Conservation (phyloP, 1,140 invertebrate species). For the Polypedilum pembai region DNA sequence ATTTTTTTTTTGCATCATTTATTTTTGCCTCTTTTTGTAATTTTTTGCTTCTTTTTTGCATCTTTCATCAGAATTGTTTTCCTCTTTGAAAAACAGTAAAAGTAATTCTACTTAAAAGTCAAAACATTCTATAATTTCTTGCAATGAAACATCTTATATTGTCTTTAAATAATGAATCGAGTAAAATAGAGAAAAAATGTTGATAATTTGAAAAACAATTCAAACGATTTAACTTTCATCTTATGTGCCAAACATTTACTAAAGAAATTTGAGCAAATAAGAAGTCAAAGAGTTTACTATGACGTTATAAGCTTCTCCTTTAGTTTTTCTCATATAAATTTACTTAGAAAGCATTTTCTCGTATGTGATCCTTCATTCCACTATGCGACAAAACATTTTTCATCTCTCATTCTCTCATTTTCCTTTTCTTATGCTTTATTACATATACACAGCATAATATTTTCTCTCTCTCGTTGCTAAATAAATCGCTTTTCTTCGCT, state of each 20-base stretch:
- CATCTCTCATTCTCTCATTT: neutral
- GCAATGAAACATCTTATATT: too few relatives aligned
- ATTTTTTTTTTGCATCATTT: too few relatives aligned
- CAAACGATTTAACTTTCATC: neutral
- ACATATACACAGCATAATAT: constrained; percentile 18
- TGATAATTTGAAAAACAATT: constrained; percentile 19
- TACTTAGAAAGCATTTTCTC: constrained; percentile 1
- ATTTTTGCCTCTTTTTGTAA: too few relatives aligned
- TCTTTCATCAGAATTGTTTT: too few relatives aligned
- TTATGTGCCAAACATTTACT: neutral
- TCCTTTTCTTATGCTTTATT: neutral
- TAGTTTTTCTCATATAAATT: neutral
- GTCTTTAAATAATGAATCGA: neutral
- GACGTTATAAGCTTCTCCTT: neutral
- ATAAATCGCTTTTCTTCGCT: constrained; percentile 26
- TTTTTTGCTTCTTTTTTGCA: too few relatives aligned
- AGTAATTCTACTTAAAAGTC: too few relatives aligned
- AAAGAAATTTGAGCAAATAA: neutral
- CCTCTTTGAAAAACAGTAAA: too few relatives aligned
- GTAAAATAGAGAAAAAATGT: neutral
- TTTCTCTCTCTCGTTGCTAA: neutral
- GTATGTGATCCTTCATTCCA: neutral
- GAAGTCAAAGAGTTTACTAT: neutral
- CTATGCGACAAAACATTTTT: constrained; percentile 25
- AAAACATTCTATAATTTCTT: too few relatives aligned